Evolutionary conservation across 2,797 vertebrate genomes (phyloP).

Genomic region (Thripadectes ignobilis): DNA sequence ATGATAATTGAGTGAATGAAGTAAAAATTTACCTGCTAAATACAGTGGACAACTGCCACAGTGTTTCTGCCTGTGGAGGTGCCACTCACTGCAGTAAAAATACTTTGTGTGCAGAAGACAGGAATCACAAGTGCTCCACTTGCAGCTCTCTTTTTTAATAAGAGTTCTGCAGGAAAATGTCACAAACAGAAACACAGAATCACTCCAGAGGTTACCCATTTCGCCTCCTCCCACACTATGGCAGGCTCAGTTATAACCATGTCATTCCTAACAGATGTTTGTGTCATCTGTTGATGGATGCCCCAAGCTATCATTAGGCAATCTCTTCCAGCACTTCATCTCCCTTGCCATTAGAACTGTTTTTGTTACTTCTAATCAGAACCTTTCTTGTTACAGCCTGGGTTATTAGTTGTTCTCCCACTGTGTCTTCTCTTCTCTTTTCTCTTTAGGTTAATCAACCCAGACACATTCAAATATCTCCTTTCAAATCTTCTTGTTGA

Average conservation of each 20-base stretch:
- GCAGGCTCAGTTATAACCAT: not conserved
- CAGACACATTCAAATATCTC: not conserved
- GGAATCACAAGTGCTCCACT: not conserved
- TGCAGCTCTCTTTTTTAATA: not conserved
- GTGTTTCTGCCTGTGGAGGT: not conserved
- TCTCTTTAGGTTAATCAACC: not conserved
- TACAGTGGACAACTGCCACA: not conserved
- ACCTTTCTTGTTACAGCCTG: not conserved
- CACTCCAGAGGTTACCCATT: conserved; percentile 12
- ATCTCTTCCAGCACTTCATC: not conserved
- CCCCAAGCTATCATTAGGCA: conserved; percentile 7
- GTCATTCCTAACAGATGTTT: conserved; percentile 50
- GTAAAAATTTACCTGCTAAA: not conserved
- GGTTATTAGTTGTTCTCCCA: not conserved
- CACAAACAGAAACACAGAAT: conserved; percentile 22
- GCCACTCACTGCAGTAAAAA: not conserved
- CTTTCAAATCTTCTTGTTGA: not conserved
- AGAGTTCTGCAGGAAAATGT: conserved; percentile 8
- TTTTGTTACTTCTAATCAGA: conserved; percentile 8
- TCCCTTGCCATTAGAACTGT: not conserved
- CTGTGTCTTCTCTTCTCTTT: not conserved
- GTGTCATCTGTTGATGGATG: conserved; percentile 3
- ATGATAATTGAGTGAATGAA: not conserved
- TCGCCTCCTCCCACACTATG: not conserved
- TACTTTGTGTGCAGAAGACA: not conserved